Base-by-base conservation (phyloP, 2,888 invertebrate genomes). In the Polydrusus cervinus region DNA sequence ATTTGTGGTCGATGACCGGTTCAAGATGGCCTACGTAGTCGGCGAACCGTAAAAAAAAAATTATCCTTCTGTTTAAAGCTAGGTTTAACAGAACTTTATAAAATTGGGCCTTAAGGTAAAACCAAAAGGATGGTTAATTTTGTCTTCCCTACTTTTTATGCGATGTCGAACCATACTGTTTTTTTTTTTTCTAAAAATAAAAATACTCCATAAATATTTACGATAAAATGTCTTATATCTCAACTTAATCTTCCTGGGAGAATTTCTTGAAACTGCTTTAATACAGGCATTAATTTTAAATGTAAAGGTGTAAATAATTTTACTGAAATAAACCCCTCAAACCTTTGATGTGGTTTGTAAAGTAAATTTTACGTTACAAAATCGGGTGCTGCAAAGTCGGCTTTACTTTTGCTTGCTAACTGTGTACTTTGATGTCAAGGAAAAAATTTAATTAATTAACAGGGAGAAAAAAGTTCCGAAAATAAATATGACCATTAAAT, bases 261-360 rank as follows among this genome's bases (percentile, higher is more conserved):
- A 13, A 38, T 38, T 25, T 10, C 38, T 38, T 38, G 14, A 40
- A 10, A 13, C 16, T 0, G 11, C 16, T 16, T 10, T 18, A 13
- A 34, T 38, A 18, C 16, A 60, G 30, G 10, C 34, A 14, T 53
- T 60, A 14, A 60, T 60, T 60, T 60, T 38, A 60, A 60, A 60
- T 25, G 34, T 38, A 60, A 38, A 40, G 7, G 38, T 6, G 38
- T 60, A 38, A 60, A 38, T 16, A 40, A 60, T 60, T 60, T 60
- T 18, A 38, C 38, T 10, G 34, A 60, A 60, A 38, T 60, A 38
- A 34, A 38, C 30, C 53, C 18, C 18, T 20, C 9, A 51, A 20
- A 11, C 14, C 55, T 60, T 60, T 60, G 38, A 60, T 60, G 57
- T 60, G 57, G 57, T 16, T 60, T 6, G 18, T 38, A 18, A 38